Base-by-base conservation (phyloP, 2,888 invertebrate genomes). In the Ophioninae sp. region DNA sequence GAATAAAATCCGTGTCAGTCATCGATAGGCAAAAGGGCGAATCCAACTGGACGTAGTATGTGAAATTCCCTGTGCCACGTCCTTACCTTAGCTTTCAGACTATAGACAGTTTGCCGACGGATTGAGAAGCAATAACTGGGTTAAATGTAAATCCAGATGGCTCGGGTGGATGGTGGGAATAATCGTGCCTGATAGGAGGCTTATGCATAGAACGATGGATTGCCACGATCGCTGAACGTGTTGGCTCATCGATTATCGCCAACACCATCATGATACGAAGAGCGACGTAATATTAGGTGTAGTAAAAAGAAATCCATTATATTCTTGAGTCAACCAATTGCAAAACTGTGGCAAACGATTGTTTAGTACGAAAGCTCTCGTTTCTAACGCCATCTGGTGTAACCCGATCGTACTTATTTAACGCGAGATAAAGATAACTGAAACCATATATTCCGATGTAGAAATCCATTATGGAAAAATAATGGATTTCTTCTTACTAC, bases 71-170 rank as follows among this genome's bases (percentile, higher is more conserved):
- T 3, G 10, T 30, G 20, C 30, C 41, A 44, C 51, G 23, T 44
- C 63, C 51, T 51, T 63, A 1, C 59, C 9, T 51, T 73, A 23
- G 37, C 37, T 22, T 68, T 63, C 51, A 44, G 56, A 22, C 30
- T 44, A 56, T 58, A 23, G 69, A 67, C 56, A 73, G 73, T 73
- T 69, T 74, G 56, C 30, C 61, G 37, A n/a, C 10, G 69, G 68
- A 69, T 67, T 58, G 68, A 41, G 68, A 44, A 56, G 68, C 59
- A 71, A 78, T 73, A 58, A 69, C 78, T 69, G 77, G 69, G 78
- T 82, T 63, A 72, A 82, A 82, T 78, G 68, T 78, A 78, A 78
- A 82, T 78, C 22, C 74, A 44, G 64, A 69, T 58, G 20, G 56
- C 74, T 59, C 20, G 58, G 64, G 20, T 69, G 41, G 63, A 22